These are phyloP conservation scores for Nomada fucata DNA, from an alignment of 2,888 invertebrate genomes.

Conservation along the genomic window DNA sequence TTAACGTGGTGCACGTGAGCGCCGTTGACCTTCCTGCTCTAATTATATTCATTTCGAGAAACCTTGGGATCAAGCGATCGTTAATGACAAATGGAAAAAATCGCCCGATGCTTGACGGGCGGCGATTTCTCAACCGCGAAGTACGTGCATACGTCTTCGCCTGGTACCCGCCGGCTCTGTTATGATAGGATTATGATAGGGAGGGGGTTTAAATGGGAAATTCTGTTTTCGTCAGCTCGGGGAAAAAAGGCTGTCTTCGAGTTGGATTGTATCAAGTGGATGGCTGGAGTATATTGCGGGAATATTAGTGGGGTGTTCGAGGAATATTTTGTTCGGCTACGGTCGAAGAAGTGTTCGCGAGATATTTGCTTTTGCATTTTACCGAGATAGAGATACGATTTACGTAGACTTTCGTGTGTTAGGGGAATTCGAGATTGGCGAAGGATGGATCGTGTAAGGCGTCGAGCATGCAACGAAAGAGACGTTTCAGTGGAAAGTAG, in stretches of 20 bases:
- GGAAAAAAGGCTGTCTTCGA: conserved; percentile 1
- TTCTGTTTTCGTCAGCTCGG: neutral
- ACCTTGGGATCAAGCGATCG: conserved; percentile 40
- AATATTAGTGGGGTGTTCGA: too few species aligned
- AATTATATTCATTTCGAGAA: conserved; percentile 59
- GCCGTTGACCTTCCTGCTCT: conserved; percentile 49
- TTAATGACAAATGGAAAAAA: conserved; percentile 27
- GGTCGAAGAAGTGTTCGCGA: too few species aligned
- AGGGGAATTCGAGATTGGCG: too few species aligned
- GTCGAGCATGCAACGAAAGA: too few species aligned
- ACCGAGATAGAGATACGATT: too few species aligned
- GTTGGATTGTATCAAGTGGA: neutral
- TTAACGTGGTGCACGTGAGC: conserved; percentile 50
- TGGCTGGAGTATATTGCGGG: neutral
- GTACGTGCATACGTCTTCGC: neutral
- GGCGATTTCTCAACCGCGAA: conserved; percentile 9
- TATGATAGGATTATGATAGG: conserved; percentile 13
- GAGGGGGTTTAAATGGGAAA: conserved; percentile 30
- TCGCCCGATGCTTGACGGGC: neutral
- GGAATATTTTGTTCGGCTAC: too few species aligned
- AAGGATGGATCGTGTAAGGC: too few species aligned
- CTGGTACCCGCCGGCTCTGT: neutral
- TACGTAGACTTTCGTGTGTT: too few species aligned
- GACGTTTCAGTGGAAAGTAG: too few species aligned
- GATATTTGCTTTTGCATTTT: too few species aligned